Evolutionary conservation across 2,888 invertebrate genomes (phyloP).

Genomic region (Stenodema calcarata): DNA sequence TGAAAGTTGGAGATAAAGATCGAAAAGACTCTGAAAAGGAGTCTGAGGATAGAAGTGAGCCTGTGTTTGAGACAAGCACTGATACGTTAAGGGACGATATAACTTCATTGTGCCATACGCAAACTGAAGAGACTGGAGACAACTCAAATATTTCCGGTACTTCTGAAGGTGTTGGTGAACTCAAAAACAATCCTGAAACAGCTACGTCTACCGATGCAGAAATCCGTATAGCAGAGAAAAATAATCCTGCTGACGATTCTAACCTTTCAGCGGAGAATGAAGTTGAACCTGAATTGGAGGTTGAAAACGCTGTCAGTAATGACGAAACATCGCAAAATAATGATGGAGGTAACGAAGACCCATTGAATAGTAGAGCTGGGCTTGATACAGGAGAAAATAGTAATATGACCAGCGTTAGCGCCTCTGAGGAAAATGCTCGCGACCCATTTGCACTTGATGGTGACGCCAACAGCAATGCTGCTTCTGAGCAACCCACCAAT

Average conservation of each 20-base stretch:
- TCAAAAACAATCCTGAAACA: background rate
- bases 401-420: background rate
- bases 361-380: background rate
- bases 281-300: background rate
- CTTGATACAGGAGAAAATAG: background rate
- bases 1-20: background rate
- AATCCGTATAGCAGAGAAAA: background rate
- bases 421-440: background rate
- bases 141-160: background rate
- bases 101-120: background rate
- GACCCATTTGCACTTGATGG: background rate
- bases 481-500: background rate
- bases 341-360: background rate
- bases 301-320: background rate
- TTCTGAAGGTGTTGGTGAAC: background rate
- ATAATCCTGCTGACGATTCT: background rate
- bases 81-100: background rate
- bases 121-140: background rate
- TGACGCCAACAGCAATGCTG: background rate
- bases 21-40: background rate
- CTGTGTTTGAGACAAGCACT: background rate
- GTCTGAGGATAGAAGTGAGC: background rate
- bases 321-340: background rate
- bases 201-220: background rate
- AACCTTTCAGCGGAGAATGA: background rate